phyloP scores from a whole-genome alignment of 2,113 vertebrate genomes.

The Chaetorhynchus papuensis region DNA sequence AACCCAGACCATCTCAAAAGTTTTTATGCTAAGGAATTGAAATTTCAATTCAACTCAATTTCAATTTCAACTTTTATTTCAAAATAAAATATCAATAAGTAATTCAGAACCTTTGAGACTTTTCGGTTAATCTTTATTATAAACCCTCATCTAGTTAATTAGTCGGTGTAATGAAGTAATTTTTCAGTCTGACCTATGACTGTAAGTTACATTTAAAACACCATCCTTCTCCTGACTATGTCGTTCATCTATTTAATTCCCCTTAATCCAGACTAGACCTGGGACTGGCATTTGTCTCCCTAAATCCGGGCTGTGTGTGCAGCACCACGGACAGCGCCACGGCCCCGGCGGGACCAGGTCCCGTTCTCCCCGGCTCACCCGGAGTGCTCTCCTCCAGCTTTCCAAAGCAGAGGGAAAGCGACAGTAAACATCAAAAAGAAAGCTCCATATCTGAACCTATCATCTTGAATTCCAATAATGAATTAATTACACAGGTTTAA shows the following conservation, averaged over 20 bases:
- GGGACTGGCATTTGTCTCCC: rapidly evolving
- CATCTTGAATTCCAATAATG: background rate
- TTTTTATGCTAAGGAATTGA: background rate
- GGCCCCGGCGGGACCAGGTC: rapidly evolving
- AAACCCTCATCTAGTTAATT: background rate
- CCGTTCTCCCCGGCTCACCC: background rate
- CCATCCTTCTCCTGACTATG: background rate
- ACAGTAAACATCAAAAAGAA: background rate
- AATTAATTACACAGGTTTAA: background rate
- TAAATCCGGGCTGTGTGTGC: rapidly evolving
- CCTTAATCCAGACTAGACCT: background rate
- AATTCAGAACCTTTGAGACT: background rate
- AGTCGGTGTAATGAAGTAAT: background rate
- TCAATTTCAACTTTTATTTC: no score
- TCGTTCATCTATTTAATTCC: background rate
- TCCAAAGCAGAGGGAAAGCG: background rate
- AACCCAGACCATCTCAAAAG: background rate
- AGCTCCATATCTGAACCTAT: background rate
- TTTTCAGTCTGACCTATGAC: background rate
- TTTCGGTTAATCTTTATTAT: background rate
- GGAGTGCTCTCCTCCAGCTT: background rate
- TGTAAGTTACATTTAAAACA: background rate
- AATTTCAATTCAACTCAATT: no score
- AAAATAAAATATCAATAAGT: background rate
- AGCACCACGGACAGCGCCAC: background rate